phyloP scores from a whole-genome alignment of 2,797 vertebrate genomes.

The Bufotes viridis region DNA sequence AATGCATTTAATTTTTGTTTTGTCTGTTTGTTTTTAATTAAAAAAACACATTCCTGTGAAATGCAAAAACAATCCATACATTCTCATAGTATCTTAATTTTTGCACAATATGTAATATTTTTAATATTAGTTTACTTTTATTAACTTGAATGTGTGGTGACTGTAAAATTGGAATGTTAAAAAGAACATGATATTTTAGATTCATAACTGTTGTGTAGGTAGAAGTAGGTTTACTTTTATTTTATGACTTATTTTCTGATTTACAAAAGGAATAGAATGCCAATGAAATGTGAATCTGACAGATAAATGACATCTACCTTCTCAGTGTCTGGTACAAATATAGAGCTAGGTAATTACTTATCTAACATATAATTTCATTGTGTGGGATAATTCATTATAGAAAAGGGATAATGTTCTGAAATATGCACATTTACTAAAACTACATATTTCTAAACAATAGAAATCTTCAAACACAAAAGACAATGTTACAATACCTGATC shows the following conservation, averaged over 20 bases:
- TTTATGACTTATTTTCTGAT: not conserved
- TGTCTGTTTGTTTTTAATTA: too few relatives aligned
- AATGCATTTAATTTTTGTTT: too few relatives aligned
- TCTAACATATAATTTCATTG: slow-evolving; percentile 25
- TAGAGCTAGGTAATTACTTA: slow-evolving; percentile 38
- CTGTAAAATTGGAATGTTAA: not conserved
- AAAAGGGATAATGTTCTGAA: slow-evolving; percentile 15
- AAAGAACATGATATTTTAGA: not conserved
- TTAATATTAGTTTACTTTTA: not conserved
- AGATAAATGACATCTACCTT: slow-evolving; percentile 33
- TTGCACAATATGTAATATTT: not conserved
- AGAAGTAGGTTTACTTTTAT: slow-evolving; percentile 8
- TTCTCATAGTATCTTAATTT: not conserved
- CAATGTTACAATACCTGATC: too few relatives aligned
- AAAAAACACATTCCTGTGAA: too few relatives aligned
- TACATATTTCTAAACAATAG: not conserved
- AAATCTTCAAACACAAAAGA: not conserved
- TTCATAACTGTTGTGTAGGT: not conserved
- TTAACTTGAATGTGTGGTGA: not conserved
- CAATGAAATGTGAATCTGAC: slow-evolving; percentile 2
- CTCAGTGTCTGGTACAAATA: slow-evolving; percentile 31
- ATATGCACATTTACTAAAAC: not conserved
- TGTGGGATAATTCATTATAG: slow-evolving; percentile 20
- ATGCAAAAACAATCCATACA: too few relatives aligned
- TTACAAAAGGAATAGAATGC: slow-evolving; percentile 17